Percentiles rank a stretch among this genome's conserved stretches.
These are phyloP conservation scores for Buathra laborator DNA, from an alignment of 2,888 invertebrate genomes.

Conservation along the genomic window DNA sequence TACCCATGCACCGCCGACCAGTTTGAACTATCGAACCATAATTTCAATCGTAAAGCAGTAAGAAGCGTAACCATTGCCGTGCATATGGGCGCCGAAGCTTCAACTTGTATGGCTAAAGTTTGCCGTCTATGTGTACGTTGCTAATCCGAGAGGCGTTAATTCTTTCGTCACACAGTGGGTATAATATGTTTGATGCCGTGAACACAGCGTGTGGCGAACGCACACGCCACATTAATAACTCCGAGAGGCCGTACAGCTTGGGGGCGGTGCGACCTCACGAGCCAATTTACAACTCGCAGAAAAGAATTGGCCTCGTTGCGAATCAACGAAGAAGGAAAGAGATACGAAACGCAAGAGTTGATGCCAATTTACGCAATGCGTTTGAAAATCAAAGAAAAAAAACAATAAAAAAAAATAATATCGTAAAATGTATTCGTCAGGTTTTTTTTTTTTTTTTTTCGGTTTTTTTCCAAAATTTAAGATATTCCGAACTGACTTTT, in stretches of 20 bases:
- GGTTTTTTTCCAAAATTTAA: too few species aligned
- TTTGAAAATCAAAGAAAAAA: background rate
- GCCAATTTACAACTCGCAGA: constrained; percentile 55
- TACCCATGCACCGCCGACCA: background rate
- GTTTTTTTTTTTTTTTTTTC: too few species aligned
- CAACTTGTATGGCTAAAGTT: background rate
- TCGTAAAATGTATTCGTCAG: too few species aligned
- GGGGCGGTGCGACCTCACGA: constrained; percentile 39
- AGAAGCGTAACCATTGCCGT: background rate
- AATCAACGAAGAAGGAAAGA: constrained; percentile 25
- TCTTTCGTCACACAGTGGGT: constrained; percentile 55
- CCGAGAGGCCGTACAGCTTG: constrained; percentile 10
- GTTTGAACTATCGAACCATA: constrained; percentile 48
- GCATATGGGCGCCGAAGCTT: background rate
- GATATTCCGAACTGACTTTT: too few species aligned
- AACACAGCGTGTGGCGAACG: background rate
- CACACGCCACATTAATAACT: constrained; percentile 47
- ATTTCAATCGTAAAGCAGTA: constrained; percentile 8
- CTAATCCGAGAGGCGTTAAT: constrained; percentile 59
- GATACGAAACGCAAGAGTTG: background rate
- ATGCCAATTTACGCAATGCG: background rate
- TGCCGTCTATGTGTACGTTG: background rate
- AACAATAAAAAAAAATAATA: background rate
- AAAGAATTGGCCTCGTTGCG: constrained; percentile 42
- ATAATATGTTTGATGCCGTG: too few species aligned